Percentiles rank a stretch among this genome's conserved stretches.
phyloP scores from a whole-genome alignment of 2,113 vertebrate genomes.

The Phylloscopus whistleri region DNA sequence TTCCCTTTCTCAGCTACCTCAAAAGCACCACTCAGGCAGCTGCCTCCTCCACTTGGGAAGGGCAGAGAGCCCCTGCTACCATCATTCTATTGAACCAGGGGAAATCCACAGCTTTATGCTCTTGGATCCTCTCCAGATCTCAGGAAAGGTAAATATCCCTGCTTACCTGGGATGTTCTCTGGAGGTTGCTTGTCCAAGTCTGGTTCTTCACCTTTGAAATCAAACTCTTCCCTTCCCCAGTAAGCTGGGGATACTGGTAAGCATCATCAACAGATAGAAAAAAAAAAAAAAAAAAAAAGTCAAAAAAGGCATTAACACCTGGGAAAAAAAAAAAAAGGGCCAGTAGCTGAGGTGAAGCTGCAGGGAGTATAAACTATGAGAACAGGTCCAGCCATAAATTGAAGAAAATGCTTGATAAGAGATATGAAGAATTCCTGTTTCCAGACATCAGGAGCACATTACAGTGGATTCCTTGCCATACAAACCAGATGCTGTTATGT shows the following conservation, averaged over 20 bases:
- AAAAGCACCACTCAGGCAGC: not conserved
- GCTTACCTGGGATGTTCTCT: not conserved
- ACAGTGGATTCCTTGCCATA: not conserved
- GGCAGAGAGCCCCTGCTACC: not conserved
- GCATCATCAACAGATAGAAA: not conserved
- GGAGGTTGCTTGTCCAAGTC: not conserved
- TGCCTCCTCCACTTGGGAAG: not conserved
- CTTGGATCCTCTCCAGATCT: not conserved
- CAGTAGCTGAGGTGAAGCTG: not conserved
- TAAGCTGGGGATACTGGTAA: not conserved
- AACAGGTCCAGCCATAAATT: not conserved
- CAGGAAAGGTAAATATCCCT: not conserved
- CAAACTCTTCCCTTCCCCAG: not conserved
- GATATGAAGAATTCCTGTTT: not conserved
- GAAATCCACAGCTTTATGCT: not conserved
- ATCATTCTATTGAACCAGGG: not conserved
- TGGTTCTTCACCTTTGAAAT: not conserved
- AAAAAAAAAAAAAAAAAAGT: not conserved
- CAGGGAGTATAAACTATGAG: not conserved
- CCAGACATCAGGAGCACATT: not conserved
- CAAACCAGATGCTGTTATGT: fast-evolving
- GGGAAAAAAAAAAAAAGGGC: not conserved
- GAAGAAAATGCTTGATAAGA: not conserved
- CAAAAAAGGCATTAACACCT: not conserved
- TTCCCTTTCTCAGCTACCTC: not conserved